Evolutionary conservation across 92 coral and sea anemone species (phyloP).

Genomic region (Montipora capitata): DNA sequence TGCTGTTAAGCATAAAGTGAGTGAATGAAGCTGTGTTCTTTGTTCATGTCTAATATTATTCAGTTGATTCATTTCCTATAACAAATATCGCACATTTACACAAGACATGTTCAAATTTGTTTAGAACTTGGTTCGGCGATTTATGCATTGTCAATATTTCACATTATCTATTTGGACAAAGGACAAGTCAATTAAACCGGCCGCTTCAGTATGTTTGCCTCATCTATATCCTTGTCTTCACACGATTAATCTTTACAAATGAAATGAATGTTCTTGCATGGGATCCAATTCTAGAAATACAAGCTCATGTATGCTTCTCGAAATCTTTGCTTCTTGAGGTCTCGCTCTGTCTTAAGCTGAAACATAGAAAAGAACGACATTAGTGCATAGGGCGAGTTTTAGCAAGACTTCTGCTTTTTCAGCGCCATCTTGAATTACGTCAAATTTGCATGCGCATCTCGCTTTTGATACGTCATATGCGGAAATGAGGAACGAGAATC

Average conservation of each 20-base stretch:
- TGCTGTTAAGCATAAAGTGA: no score
- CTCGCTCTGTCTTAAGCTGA: constrained; percentile 96
- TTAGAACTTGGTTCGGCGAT: constrained; percentile 1
- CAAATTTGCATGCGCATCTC: no score
- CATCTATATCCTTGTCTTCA: not conserved
- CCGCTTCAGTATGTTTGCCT: no score
- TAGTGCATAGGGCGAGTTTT: no score
- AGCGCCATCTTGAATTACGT: no score
- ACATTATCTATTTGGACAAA: no score
- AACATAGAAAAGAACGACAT: no score
- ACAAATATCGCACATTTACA: not conserved
- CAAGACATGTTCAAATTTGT: not conserved
- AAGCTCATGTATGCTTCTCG: constrained; percentile 98
- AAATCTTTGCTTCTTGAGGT: constrained; percentile 90
- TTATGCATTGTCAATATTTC: not conserved
- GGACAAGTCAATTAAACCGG: no score
- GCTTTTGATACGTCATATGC: no score
- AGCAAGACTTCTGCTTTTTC: no score
- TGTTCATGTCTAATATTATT: not conserved
- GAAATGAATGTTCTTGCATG: no score
- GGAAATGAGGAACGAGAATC: no score
- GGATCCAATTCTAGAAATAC: constrained; percentile 67
- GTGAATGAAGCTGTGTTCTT: not conserved
- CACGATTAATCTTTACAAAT: not conserved
- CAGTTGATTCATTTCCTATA: not conserved